A percentile compares a stretch with the other conserved stretches of the same genome.
Evolutionary conservation across 2,888 invertebrate species (phyloP).

Genomic region (Smittia sp.): DNA sequence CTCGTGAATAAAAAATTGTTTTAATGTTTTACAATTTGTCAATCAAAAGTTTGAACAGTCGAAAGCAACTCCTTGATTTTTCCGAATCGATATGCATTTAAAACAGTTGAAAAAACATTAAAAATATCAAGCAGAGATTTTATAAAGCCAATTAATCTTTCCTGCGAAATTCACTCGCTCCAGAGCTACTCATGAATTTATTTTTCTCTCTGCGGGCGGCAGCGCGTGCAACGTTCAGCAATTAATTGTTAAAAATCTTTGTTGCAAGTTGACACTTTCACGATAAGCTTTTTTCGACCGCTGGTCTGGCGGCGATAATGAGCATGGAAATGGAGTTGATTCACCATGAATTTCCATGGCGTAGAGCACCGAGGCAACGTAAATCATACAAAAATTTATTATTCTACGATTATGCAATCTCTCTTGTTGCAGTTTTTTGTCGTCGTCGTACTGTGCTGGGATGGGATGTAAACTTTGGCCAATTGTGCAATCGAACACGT

Average conservation of each 20-base stretch:
- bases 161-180: neutral
- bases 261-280: neutral
- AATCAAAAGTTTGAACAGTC: too few species aligned
- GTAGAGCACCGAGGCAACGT: neutral
- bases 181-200: neutral
- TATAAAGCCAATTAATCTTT: slow-evolving; percentile 34
- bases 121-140: neutral
- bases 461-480: neutral
- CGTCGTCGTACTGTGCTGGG: neutral
- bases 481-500: slow-evolving; percentile 8
- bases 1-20: too few species aligned
- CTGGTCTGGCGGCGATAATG: too few species aligned
- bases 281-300: neutral
- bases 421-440: neutral
- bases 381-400: slow-evolving; percentile 1
- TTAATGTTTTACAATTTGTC: too few species aligned
- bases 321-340: too few species aligned
- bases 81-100: too few species aligned
- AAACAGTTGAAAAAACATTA: too few species aligned
- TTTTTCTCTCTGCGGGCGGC: neutral
- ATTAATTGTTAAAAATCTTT: neutral
- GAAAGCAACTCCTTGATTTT: too few species aligned
- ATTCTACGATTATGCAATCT: neutral
- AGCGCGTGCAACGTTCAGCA: neutral
- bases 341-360: too few species aligned